Conservation (phyloP, 2,113 vertebrate genomes). For the Garra rufa region DNA sequence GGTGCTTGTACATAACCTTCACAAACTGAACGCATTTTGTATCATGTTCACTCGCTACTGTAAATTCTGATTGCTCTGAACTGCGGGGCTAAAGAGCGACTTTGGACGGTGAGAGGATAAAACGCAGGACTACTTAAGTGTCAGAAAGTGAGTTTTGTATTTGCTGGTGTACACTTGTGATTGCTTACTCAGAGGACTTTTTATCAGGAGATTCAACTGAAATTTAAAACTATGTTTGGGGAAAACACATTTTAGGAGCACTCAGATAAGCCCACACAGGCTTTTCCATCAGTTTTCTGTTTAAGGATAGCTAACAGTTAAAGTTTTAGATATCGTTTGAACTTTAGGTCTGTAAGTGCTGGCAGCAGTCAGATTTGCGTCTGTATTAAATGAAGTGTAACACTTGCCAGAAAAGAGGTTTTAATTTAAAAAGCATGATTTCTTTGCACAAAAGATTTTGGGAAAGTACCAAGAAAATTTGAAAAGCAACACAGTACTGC, state of each 20-base stretch:
- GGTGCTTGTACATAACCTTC: constrained; percentile 65
- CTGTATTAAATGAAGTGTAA: constrained; percentile 56
- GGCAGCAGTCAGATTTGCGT: constrained; percentile 42
- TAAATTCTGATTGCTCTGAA: constrained; percentile 59
- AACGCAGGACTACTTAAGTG: constrained; percentile 61
- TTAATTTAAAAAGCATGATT: constrained; percentile 50
- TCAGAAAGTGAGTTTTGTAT: constrained; percentile 58
- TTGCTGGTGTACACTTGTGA: constrained; percentile 56
- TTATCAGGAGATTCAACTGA: constrained; percentile 51
- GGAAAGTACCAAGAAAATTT: constrained; percentile 47
- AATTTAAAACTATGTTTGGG: constrained; percentile 49
- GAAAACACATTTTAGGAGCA: constrained; percentile 54
- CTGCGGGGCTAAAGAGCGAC: constrained; percentile 24
- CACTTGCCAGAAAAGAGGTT: constrained; percentile 51
- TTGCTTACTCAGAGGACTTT: constrained; percentile 58
- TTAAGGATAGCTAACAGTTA: constrained; percentile 44
- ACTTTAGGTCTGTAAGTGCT: constrained; percentile 41
- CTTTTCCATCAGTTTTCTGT: constrained; percentile 46
- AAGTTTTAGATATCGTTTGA: constrained; percentile 48
- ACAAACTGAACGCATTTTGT: constrained; percentile 61
- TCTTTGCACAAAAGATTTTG: constrained; percentile 65
- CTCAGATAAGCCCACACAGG: constrained; percentile 66
- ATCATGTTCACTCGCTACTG: constrained; percentile 66
- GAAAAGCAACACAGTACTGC: constrained; percentile 61
- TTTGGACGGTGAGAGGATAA: constrained; percentile 47